Conservation (phyloP, 2,797 vertebrate species). For the Alcedo quadribrachys region DNA sequence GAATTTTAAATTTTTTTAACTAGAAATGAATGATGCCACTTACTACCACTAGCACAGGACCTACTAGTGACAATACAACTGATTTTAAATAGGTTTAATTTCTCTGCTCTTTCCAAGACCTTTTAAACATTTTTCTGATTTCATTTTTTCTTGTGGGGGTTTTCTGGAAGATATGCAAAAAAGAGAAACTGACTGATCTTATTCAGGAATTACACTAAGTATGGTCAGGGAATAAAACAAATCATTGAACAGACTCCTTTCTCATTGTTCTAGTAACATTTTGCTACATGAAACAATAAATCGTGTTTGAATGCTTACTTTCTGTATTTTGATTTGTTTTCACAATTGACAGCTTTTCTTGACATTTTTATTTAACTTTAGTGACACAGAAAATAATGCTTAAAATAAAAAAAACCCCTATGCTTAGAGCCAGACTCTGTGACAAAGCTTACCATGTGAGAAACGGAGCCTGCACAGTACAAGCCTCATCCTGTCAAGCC, state of each 20-base stretch:
- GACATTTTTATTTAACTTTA: conserved; percentile 23
- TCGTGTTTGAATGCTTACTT: background rate
- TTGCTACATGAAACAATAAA: background rate
- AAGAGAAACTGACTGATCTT: background rate
- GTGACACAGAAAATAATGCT: background rate
- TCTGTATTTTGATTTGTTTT: conserved; percentile 24
- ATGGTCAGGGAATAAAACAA: background rate
- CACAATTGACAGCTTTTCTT: conserved; percentile 10
- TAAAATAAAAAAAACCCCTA: too few species aligned
- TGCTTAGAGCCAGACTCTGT: background rate
- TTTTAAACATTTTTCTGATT: background rate
- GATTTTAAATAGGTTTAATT: background rate
- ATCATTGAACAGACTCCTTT: background rate
- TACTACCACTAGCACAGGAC: background rate
- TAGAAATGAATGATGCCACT: background rate
- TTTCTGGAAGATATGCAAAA: background rate
- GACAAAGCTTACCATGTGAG: conserved; percentile 1
- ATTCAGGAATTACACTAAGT: background rate
- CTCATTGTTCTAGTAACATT: background rate
- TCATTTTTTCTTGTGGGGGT: background rate
- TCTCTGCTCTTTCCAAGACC: background rate
- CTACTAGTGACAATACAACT: background rate
- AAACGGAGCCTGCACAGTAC: background rate
- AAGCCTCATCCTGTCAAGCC: background rate
- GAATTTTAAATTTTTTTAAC: background rate